A percentile compares a stretch with the other conserved stretches of the same genome.
Conservation (phyloP, 2,797 vertebrate species). For the Acipenser oxyrinchus region DNA sequence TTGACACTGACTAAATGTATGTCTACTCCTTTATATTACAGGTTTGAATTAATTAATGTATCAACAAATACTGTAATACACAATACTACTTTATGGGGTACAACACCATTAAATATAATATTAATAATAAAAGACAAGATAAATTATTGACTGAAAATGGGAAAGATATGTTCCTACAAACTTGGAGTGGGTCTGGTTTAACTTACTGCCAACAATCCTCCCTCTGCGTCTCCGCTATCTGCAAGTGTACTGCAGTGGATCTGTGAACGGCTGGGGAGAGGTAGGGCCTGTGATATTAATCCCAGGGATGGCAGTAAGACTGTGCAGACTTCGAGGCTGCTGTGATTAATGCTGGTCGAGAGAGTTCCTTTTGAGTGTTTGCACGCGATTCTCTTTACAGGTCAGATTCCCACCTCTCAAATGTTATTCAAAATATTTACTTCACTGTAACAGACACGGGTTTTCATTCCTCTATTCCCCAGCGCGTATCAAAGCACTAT, state of each 20-base stretch:
- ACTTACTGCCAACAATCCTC: not conserved
- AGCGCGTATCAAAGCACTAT: too few species aligned
- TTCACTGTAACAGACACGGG: not conserved
- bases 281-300: not conserved
- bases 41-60: too few species aligned
- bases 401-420: not conserved
- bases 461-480: not conserved
- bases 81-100: too few species aligned
- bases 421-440: not conserved
- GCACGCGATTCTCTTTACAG: not conserved
- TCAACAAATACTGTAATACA: too few species aligned
- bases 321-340: not conserved
- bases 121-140: not conserved
- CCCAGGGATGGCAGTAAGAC: not conserved
- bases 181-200: not conserved
- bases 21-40: too few species aligned
- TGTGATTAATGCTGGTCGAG: not conserved
- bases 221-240: not conserved
- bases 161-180: not conserved
- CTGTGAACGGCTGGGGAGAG: not conserved
- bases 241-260: not conserved
- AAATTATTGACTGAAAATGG: not conserved
- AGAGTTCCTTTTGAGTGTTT: not conserved
- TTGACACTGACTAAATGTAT: too few species aligned
- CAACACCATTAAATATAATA: too few species aligned